Base-by-base conservation (phyloP, 2,113 vertebrate genomes). In the Rhegmatorhina hoffmannsi region DNA sequence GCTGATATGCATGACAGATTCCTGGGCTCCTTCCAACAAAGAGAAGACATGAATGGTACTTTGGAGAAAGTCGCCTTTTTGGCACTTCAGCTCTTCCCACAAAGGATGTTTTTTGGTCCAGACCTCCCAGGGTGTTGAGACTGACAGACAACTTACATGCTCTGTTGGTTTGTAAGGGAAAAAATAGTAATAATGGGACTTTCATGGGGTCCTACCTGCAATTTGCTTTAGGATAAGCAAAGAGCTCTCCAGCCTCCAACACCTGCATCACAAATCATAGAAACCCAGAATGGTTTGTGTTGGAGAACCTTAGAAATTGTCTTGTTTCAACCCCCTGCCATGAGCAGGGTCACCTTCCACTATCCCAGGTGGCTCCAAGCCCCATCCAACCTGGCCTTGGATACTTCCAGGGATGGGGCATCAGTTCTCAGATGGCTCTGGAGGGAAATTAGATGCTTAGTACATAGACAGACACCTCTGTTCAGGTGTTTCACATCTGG, bases 361-460 rank as follows among this genome's bases (percentile, higher is more conserved):
- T 28, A 8, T 2, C 4, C 40, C 47, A 63, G 5, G n/a, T 13
- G 69, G 29, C 29, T 76, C 55, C 63, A 62, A 53, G 17, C 24
- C 47, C n/a, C 0, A 0, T 76, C 40, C 49, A 63, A 0, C 34
- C 12, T 43, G 63, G 11, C 26, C 49, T 49, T 23, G 49, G 8
- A 77, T 18, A 36, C 17, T 28, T 19, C 26, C 56, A 77, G 31
- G 40, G 25, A 28, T 49, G 40, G 29, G 43, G 21, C 49, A 77
- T 33, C 44, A 47, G 15, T 7, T 13, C 68, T 56, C 53, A 44
- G 15, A 13, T 31, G 38, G 17, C 40, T 43, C 52, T 62, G 60
- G 23, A 66, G 44, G 20, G 68, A 89, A 3, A 40, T 64, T n/a
- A 62, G 68, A 9, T 5, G 7, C 47, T 49, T 6, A 38, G 8